These are phyloP conservation scores for Beroe forskalii DNA, from an alignment of 37 sponge, comb jelly and placozoan species.

Conservation along the genomic window DNA sequence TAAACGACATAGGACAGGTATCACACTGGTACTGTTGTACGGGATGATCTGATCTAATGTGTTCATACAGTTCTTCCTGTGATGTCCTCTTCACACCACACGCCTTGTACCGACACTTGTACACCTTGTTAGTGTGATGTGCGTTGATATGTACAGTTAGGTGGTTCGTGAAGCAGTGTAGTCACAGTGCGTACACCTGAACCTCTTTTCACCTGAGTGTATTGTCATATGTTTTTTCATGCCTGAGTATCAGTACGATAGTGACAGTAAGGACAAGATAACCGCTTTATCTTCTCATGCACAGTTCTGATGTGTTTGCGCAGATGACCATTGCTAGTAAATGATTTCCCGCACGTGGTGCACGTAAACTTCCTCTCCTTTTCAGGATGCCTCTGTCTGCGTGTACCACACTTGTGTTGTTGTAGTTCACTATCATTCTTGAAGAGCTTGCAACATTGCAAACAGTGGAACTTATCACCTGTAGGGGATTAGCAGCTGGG, in stretches of 20 bases:
- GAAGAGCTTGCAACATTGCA: not conserved
- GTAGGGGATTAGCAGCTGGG: too few species aligned
- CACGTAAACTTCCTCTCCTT: not conserved
- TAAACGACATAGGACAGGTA: slow-evolving; percentile 44
- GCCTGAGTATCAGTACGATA: not conserved
- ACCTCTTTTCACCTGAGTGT: slow-evolving; percentile 27
- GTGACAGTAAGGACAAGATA: not conserved
- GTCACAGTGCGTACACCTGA: slow-evolving; percentile 13
- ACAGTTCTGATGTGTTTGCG: slow-evolving; percentile 27
- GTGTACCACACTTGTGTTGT: not conserved
- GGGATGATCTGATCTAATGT: slow-evolving; percentile 60
- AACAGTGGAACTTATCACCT: not conserved
- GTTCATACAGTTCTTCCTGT: slow-evolving; percentile 35
- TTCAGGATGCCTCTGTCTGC: not conserved
- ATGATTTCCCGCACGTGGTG: not conserved
- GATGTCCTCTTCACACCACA: slow-evolving; percentile 56
- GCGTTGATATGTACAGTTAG: not conserved
- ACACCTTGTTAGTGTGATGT: slow-evolving; percentile 43
- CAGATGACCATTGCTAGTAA: not conserved
- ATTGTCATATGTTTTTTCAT: not conserved
- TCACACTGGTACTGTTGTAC: slow-evolving; percentile 13
- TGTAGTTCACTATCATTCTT: not conserved
- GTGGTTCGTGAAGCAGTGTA: not conserved
- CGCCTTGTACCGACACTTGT: slow-evolving; percentile 30
- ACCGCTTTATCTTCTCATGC: not conserved